Base-by-base conservation (phyloP, 1,140 invertebrate genomes). In the Caenorhabditis brenneri region DNA sequence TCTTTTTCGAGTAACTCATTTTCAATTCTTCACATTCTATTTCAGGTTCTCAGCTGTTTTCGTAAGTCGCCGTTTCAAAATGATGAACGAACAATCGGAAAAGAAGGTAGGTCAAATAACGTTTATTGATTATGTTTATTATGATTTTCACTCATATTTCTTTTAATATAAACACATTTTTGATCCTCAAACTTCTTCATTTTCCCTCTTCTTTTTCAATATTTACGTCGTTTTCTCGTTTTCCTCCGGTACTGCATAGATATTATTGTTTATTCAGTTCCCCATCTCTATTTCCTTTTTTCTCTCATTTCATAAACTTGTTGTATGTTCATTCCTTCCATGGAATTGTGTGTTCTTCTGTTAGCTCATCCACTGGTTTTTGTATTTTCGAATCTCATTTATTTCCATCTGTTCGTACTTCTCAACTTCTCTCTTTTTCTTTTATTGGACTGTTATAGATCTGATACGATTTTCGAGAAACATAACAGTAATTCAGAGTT, bases 261-360 rank as follows among this genome's bases (percentile, higher is more conserved):
- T 74, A 74, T 74, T 74, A 74, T 74, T 74, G 65, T 74, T 74
- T 74, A 74, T 74, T 74, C 65, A 74, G 65, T 74, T 74, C 65
- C 65, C 29, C 19, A 2, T 10, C 12, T 29, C 31, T 22, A 5
- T n/a, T 27, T 65, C 31, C 24, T 65, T 65, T 27, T 65, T 27
- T 36, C 58, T 65, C 58, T 42, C 65, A 74, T 42, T 46, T 42
- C 36, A 74, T 74, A 12, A 74, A 74, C 65, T 74, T 74, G 65
- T 42, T 74, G 65, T 74, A 74, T 74, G 65, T 74, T 74, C 65
- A 42, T 74, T n/a, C 36, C 53, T 58, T 58, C 24, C 53, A 74
- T 74, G 65, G 36, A 74, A 33, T 74, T 65, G 2, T 65, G 58
- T 65, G 58, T 65, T 65, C 58, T 65, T 36, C 15, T 65, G 58